A percentile compares a stretch with the other conserved stretches of the same genome.
Evolutionary conservation across 2,797 vertebrate species (phyloP).

Genomic region (Odontamblyopus lacepedii): DNA sequence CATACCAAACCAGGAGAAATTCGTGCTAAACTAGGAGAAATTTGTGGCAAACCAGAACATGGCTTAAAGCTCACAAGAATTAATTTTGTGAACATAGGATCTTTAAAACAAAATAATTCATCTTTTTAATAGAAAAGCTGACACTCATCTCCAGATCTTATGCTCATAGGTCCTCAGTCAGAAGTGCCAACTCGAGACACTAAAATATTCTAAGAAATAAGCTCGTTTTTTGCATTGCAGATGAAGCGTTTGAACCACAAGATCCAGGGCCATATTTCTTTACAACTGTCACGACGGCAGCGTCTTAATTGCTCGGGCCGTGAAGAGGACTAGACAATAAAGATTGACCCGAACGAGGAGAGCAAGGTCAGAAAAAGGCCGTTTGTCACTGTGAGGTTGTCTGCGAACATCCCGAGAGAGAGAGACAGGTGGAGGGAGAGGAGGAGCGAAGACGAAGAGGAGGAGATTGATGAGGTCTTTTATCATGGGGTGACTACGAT

Average conservation of each 20-base stretch:
- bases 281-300: background rate
- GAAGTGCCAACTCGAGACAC: no score
- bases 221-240: background rate
- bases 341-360: background rate
- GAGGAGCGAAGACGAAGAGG: background rate
- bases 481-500: background rate
- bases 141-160: no score
- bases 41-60: no score
- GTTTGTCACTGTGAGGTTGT: slow-evolving; percentile 13
- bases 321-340: slow-evolving; percentile 13
- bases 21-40: no score
- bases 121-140: no score
- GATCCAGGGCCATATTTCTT: background rate
- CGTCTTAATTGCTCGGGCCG: background rate
- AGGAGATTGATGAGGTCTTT: slow-evolving; percentile 11
- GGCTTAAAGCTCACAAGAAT: no score
- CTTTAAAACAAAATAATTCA: no score
- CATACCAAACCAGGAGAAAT: no score
- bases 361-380: slow-evolving; percentile 21
- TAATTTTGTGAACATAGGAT: no score
- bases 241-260: background rate
- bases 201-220: background rate
- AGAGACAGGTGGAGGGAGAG: background rate
- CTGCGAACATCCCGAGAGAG: slow-evolving; percentile 4
- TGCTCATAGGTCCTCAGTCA: no score